Evolutionary conservation across 2,888 invertebrate genomes (phyloP), one percentile per base, ranked within the genome.

Genomic region (Congeria kusceri): DNA sequence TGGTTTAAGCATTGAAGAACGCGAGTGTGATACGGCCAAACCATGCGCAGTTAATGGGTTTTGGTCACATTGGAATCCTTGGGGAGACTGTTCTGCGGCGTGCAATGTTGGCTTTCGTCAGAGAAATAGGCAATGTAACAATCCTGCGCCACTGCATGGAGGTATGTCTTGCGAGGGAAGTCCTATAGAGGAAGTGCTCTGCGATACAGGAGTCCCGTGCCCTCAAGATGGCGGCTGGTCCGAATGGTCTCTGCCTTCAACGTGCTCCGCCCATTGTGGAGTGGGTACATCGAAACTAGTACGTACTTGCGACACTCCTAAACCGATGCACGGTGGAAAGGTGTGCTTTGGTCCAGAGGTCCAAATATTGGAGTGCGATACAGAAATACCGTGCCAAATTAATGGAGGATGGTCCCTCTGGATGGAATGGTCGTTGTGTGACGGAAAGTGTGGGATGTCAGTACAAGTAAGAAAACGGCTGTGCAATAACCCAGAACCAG

Each of bases 401-500:
- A n/a, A 78, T 44, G 84, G 84, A 4, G 66, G 67, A 13, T 81
- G 80, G 84, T 66, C 67, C 3, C 5, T 18, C 11, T 84, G 84
- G 84, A 44, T 27, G 0, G 59, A 49, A 0, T 84, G 63, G 63
- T 62, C 75, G 13, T 9, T 1, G 13, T 84, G 84, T 44, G 74
- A 76, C n/a, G 79, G 66, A 23, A 46, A 29, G 15, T 84, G 84
- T 67, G 84, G 79, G 5, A 25, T 57, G 5, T 80, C 80, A 0
- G 29, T 73, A 13, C 46, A 69, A 15, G 49, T 57, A n/a, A 56
- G 83, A n/a, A 32, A 27, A 13, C 57, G 83, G 44, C 25, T 65
- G 1, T 86, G 85, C 70, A 63, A 78, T 29, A 71, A 73, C 32
- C 85, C 85, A 13, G 39, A 11, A 2, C 85, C 83, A 1, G 49